Evolutionary conservation across 2,797 vertebrate species (phyloP), one percentile per base, ranked within the genome.

Genomic region (Chiloscyllium punctatum): DNA sequence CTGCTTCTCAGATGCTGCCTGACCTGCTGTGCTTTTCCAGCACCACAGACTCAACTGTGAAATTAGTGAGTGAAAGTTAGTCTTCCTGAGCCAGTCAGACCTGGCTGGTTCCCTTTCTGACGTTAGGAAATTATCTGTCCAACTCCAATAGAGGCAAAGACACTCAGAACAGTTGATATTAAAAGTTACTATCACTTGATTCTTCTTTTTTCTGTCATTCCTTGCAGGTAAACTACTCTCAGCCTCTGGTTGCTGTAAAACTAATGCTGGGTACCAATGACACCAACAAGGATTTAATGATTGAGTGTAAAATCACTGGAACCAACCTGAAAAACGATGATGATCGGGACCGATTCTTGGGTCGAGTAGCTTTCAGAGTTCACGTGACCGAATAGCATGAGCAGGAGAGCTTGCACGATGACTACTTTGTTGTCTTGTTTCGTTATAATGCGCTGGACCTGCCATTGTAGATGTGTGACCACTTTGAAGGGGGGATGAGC

Each of bases 291-390:
- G 97, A 98, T 96, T 97, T 98, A 96, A 96, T 96, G 37, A 96
- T 99, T 37, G 98, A 99, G 97, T 99, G 99, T 97, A 98, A 97
- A 97, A 97, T 99, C 68, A 97, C 97, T 33, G 99, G 98, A 57
- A 97, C 98, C 0, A 97, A 99, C 97, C 98, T 99, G 95, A 97
- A 97, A 96, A 99, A 98, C 71, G 87, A 98, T 37, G 98, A 99
- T 86, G 98, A 98, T 0, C 98, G 98, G 37, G 99, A 99, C 98
- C 99, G 98, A 97, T 98, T 98, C 97, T 97, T 99, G 97, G 99
- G 99, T 96, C 98, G 98, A 30, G 97, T 99, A 96, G 97, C 96
- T 88, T 99, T 99, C 97, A 98, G 98, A 97, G 96, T 99, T 96
- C 97, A 96, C 96, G 97, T 98, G 96, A 96, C 95, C 57, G 97